Percentiles rank a stretch among this genome's conserved stretches.
These are phyloP conservation scores for Drosophila mimetica DNA, from an alignment of 2,888 invertebrate species.

Conservation along the genomic window DNA sequence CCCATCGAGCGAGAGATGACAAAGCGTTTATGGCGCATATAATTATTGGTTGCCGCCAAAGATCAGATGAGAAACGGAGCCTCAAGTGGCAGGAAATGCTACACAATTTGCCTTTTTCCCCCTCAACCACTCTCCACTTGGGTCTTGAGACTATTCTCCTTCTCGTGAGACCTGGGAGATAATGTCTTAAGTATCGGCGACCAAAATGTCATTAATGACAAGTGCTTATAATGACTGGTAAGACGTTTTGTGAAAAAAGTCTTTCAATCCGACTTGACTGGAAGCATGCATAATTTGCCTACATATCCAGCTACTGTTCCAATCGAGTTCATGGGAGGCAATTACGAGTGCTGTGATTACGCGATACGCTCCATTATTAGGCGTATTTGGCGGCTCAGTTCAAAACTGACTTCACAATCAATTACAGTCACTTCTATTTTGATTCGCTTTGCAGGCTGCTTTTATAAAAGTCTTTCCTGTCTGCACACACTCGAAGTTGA, in stretches of 20 bases:
- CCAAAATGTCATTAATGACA: conserved; percentile 79
- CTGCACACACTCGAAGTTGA: conserved; percentile 6
- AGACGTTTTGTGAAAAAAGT: conserved; percentile 45
- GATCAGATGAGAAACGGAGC: conserved; percentile 62
- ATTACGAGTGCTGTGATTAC: conserved; percentile 43
- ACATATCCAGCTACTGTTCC: conserved; percentile 23
- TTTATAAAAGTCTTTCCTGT: conserved; percentile 28
- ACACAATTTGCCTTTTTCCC: conserved; percentile 73
- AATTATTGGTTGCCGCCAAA: conserved; percentile 76
- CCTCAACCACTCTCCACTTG: background rate
- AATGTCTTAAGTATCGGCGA: conserved; percentile 69
- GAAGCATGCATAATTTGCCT: conserved; percentile 67
- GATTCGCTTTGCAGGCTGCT: conserved; percentile 49
- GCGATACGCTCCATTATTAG: conserved; percentile 26
- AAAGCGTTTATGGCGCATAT: conserved; percentile 79
- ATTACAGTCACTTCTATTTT: conserved; percentile 62
- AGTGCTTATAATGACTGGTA: conserved; percentile 75
- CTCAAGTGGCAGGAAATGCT: conserved; percentile 78
- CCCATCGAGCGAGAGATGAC: conserved; percentile 62
- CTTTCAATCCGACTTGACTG: conserved; percentile 39
- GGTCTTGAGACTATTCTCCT: background rate
- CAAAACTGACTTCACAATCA: conserved; percentile 58
- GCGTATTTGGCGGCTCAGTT: conserved; percentile 48
- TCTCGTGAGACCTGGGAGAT: conserved; percentile 21
- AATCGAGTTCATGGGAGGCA: conserved; percentile 46